These are phyloP conservation scores for Aphelinus atriplicis DNA, from an alignment of 1,140 invertebrate species.

Conservation along the genomic window DNA sequence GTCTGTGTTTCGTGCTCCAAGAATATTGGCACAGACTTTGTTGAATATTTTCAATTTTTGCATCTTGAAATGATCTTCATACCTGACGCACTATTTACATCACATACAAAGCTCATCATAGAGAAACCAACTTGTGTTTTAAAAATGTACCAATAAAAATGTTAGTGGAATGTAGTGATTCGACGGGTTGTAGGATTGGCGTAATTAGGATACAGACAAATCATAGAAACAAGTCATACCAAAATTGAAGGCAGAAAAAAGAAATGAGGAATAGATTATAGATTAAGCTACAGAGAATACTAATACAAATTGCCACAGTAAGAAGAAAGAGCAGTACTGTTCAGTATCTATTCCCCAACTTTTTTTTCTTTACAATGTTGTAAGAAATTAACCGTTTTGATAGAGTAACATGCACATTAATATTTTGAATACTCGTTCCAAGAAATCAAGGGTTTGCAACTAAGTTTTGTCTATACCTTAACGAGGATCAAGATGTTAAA, in stretches of 20 bases:
- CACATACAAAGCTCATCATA: no score
- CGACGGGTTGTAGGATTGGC: conserved; percentile 23
- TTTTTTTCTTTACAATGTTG: no score
- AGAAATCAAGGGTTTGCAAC: no score
- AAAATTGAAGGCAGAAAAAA: not conserved
- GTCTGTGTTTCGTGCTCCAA: conserved; percentile 12
- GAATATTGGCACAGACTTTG: conserved; percentile 8
- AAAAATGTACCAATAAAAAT: not conserved
- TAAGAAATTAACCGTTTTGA: no score
- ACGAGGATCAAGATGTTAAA: conserved; percentile 21
- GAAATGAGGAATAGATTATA: not conserved
- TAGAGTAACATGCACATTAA: no score
- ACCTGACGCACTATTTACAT: no score
- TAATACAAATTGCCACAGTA: no score
- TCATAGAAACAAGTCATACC: not conserved
- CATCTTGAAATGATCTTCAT: not conserved
- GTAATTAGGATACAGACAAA: conserved; percentile 33
- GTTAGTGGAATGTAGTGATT: conserved; percentile 35
- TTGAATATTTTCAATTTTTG: not conserved
- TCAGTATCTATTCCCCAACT: no score
- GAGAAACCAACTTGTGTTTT: no score
- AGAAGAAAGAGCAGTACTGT: no score
- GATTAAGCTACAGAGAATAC: no score
- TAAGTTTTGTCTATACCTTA: conserved; percentile 26
- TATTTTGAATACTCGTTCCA: no score